Evolutionary conservation across 2,888 invertebrate genomes (phyloP), one percentile per base, ranked within the genome.

Genomic region (Meta bourneti): DNA sequence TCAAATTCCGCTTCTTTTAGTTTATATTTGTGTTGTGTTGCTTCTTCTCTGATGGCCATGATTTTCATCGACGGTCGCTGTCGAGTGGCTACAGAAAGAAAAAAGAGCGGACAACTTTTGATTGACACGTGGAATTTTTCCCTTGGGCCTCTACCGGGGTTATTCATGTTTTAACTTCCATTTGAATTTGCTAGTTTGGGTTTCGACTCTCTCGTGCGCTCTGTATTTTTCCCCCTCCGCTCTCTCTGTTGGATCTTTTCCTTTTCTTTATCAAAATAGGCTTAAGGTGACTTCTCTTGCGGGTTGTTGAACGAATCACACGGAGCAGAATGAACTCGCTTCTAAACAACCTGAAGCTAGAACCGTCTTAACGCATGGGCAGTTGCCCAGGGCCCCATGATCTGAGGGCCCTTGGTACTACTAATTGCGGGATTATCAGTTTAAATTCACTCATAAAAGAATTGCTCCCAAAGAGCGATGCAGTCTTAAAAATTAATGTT

Each of bases 91-190:
- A 9, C 11, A 6, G 61, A 61, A 34, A 61, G 61, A 61, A 61
- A 61, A 75, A 77, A 80, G 79, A 79, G 79, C 48, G 79, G 52
- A 19, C 80, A 34, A 48, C 71, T 48, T 87, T 72, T 87, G 87
- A 87, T 87, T 87, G 87, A 87, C 87, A 87, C 54, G 71, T 13
- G 87, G 88, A 81, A 88, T 81, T 87, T 80, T n/a, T 72, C 34
- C 87, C 87, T 71, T 72, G 79, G 87, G 79, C 61, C 74, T 54
- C 52, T 48, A n/a, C 84, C 61, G 74, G 74, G 84, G 84, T 84
- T 84, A 84, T 84, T 84, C 74, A 34, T 74, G 84, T 84, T 84
- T 75, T 61, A 34, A 61, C 54, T 79, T 79, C 34, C 79, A 79
- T 79, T 79, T 79, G 79, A 20, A 61, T 79, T 79, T 79, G 61